These are phyloP conservation scores for Macrosoma leucophasiata DNA, from an alignment of 2,888 invertebrate species.

Conservation along the genomic window DNA sequence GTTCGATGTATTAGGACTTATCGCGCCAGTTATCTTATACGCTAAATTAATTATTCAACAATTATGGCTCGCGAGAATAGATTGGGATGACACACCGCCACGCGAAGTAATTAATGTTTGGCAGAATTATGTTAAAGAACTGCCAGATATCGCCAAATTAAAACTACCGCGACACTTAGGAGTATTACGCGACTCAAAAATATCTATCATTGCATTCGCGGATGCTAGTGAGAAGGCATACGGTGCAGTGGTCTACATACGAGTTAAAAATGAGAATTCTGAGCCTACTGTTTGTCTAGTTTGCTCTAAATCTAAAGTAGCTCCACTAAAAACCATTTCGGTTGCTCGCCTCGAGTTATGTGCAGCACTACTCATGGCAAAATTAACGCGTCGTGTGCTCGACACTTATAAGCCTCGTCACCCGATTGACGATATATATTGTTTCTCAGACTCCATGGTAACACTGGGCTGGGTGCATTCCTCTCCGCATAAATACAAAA, in stretches of 20 bases:
- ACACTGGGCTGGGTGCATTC: conserved; percentile 4
- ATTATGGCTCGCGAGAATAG: conserved; percentile 5
- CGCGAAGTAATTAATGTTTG: neutral
- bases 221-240: conserved; percentile 13
- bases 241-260: conserved; percentile 14
- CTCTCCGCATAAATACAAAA: conserved; percentile 4
- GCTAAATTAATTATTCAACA: conserved; percentile 9
- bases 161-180: conserved; percentile 4
- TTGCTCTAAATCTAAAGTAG: conserved; percentile 9
- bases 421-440: conserved; percentile 1
- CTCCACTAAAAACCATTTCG: conserved; percentile 7
- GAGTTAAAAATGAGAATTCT: conserved; percentile 1
- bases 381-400: conserved; percentile 6
- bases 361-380: conserved; percentile 2
- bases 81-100: conserved; percentile 7
- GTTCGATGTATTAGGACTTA: conserved; percentile 8
- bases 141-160: conserved; percentile 1
- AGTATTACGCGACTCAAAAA: too few relatives aligned
- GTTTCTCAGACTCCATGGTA: conserved; percentile 4
- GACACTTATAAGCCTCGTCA: conserved; percentile 2
- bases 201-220: conserved; percentile 6
- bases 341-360: conserved; percentile 9
- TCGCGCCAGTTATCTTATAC: too few relatives aligned
- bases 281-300: neutral
- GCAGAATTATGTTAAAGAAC: neutral